A percentile compares a stretch with the other conserved stretches of the same genome.
Evolutionary conservation across 2,888 invertebrate genomes (phyloP).

Genomic region (Drosophila flavopinicola): DNA sequence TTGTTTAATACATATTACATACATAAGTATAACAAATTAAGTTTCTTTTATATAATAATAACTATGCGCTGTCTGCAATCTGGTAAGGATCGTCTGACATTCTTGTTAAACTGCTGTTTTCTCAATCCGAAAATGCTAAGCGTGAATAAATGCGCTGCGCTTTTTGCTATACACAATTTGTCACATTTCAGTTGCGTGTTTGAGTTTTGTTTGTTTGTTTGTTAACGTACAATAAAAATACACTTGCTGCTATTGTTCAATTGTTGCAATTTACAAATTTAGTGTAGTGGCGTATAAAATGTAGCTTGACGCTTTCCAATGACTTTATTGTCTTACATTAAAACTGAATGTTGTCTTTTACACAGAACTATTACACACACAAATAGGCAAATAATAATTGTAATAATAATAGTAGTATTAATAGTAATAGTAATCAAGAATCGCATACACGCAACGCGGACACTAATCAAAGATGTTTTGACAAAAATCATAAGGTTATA

Average conservation of each 20-base stretch:
- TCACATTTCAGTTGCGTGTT: constrained; percentile 42
- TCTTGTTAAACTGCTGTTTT: constrained; percentile 23
- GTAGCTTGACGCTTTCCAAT: constrained; percentile 43
- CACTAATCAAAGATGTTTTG: constrained; percentile 21
- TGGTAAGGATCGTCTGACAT: constrained; percentile 19
- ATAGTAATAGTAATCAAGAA: constrained; percentile 35
- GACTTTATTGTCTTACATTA: constrained; percentile 64
- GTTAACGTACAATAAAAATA: constrained; percentile 15
- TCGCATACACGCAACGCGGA: constrained; percentile 35
- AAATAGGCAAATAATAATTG: constrained; percentile 35
- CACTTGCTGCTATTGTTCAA: constrained; percentile 37
- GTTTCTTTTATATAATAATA: constrained; percentile 40
- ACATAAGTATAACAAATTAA: constrained; percentile 47
- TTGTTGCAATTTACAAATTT: constrained; percentile 53
- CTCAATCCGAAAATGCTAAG: constrained; percentile 45
- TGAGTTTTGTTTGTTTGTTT: constrained; percentile 19
- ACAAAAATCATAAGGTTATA: constrained; percentile 27
- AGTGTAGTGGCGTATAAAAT: constrained; percentile 32
- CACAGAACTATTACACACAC: constrained; percentile 49
- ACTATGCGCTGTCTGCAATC: constrained; percentile 32
- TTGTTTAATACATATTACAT: constrained; percentile 38
- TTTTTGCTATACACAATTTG: constrained; percentile 52
- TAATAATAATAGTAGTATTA: constrained; percentile 41
- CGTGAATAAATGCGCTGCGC: constrained; percentile 54
- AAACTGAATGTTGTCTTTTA: constrained; percentile 60